Evolutionary conservation across 2,797 vertebrate genomes (phyloP).

Genomic region (Brachyalestes nurse): DNA sequence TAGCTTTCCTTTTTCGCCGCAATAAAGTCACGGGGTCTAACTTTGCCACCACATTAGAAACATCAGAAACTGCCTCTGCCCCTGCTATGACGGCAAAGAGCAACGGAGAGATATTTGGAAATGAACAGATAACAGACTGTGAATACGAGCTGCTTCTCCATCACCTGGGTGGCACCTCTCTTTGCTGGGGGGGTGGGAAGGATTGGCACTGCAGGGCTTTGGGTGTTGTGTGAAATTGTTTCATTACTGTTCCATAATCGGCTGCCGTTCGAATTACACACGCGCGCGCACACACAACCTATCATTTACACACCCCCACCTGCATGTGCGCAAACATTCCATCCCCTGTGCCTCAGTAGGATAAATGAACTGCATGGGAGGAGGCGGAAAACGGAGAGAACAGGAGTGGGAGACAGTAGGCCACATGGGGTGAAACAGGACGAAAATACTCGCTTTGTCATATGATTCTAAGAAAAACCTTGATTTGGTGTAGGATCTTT

Average conservation of each 20-base stretch:
- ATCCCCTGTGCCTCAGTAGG: slow-evolving; percentile 27
- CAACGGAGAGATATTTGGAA: not conserved
- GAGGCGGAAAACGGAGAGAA: slow-evolving; percentile 29
- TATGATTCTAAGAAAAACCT: too few relatives aligned
- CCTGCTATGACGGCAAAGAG: not conserved
- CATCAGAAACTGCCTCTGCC: too few relatives aligned
- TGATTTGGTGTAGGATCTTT: too few relatives aligned
- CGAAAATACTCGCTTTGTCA: too few relatives aligned
- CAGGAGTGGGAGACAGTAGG: slow-evolving; percentile 8
- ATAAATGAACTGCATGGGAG: slow-evolving; percentile 41
- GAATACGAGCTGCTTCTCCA: slow-evolving; percentile 27
- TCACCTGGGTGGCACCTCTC: slow-evolving; percentile 21
- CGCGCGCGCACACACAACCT: not conserved
- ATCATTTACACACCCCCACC: slow-evolving; percentile 31
- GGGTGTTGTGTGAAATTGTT: slow-evolving; percentile 73
- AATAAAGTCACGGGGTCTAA: too few relatives aligned
- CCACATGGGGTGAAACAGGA: not conserved
- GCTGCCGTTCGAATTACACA: slow-evolving; percentile 2
- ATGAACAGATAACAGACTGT: slow-evolving; percentile 1
- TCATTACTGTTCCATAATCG: slow-evolving; percentile 44
- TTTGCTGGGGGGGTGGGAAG: slow-evolving; percentile 26
- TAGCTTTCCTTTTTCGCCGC: too few relatives aligned
- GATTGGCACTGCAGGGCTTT: slow-evolving; percentile 71
- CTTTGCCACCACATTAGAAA: too few relatives aligned
- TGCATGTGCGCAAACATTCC: slow-evolving; percentile 34